Base-by-base conservation (phyloP, 2,888 invertebrate genomes). In the Ariolimax columbianus region DNA sequence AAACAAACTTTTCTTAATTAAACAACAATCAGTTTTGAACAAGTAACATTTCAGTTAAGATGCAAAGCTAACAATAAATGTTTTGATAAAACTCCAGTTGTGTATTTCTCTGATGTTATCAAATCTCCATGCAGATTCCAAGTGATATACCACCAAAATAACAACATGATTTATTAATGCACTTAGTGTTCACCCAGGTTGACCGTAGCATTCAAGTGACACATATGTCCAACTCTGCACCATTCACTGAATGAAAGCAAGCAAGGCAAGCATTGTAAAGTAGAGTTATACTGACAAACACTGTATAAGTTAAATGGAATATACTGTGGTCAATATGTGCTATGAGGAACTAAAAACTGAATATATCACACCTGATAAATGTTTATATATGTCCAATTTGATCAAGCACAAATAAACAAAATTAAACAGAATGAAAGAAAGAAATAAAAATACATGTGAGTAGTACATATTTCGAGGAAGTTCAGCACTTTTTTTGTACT, bases 241-340 rank as follows among this genome's bases (percentile, higher is more conserved):
- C 26, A 26, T 40, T n/a, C 72, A 72, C 1, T 6, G 26, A 38
- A 72, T 23, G 26, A 55, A 66, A 66, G 66, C 66, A 30, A 66
- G 72, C 4, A 72, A 72, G 38, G 40, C 26, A 72, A 40, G 72
- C 72, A 72, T 40, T 72, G 3, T 40, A 72, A 72, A 72, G 7
- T 66, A 68, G 1, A 72, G 72, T 40, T 72, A 72, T 40, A 72
- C 11, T 72, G 72, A 40, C n/a, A 40, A 2, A 23, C 7, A 14
- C 68, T 68, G 40, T 11, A 72, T 38, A 72, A 72, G 38, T 19
- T 72, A 26, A 40, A 70, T 17, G 26, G 66, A 23, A 26, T 72
- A 72, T 40, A 72, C 9, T 40, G 72, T 72, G 40, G 72, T 72
- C 40, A 72, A 40, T 14, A 40, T 72, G 36, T 68, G 36, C 36